Evolutionary conservation across 2,113 vertebrate genomes (phyloP), one percentile per base, ranked within the genome.

Genomic region (Plotosus lineatus): DNA sequence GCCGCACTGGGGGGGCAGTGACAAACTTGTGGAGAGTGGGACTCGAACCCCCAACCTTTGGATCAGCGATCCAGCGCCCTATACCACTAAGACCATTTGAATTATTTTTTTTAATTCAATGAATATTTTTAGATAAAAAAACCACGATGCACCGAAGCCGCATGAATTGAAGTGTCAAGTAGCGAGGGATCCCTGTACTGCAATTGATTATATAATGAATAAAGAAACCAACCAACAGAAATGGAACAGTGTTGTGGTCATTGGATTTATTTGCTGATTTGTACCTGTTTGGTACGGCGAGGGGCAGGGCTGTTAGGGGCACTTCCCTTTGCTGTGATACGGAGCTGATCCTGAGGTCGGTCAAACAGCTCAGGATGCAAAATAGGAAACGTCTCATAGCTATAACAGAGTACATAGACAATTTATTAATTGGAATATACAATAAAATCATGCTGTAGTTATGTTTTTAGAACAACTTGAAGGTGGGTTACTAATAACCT

Each of bases 221-320:
- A n/a, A n/a, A n/a, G n/a, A n/a, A n/a, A n/a, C n/a, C n/a, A n/a
- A 44, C 8, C 7, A 26, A 14, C n/a, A 76, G n/a, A 28, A 15
- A 42, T 75, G 8, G 58, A 56, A 14, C 33, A 17, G 42, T 26
- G 1, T 33, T 50, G 17, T 50, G 31, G 10, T 55, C 5, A 23
- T 15, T 44, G 15, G 26, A 48, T 26, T 17, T 10, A 21, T 51
- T 40, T 40, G 1, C 23, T 42, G 50, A 65, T 2, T 17, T 60
- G 79, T 89, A 97, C 97, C 96, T 98, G 97, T 78, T 98, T 97
- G 66, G 96, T 98, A 14, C 97, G 91, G 1, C 96, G 93, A 0
- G 97, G 97, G 3, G 97, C 96, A 0, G 97, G 97, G 88, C 97
- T 98, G 84, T 92, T 96, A 11, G 97, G 97, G 9, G 96, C 94